Conservation (phyloP, 1,140 invertebrate genomes). For the Atta cephalotes region DNA sequence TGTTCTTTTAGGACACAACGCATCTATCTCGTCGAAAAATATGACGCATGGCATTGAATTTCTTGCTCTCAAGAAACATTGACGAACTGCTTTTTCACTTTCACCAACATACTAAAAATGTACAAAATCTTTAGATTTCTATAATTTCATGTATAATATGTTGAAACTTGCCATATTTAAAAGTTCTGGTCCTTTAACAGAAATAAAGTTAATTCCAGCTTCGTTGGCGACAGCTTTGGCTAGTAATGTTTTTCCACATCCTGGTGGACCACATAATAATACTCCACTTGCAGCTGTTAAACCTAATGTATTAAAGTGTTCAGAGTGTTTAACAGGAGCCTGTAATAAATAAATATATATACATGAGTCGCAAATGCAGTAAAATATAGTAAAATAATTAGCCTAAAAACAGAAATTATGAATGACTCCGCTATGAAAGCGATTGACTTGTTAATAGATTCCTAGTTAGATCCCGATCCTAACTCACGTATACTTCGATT, state of each 20-base stretch:
- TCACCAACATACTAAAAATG: slow-evolving; percentile 97
- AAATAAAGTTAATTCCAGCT: slow-evolving; percentile 98
- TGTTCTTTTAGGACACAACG: slow-evolving; percentile 96
- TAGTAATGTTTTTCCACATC: slow-evolving; percentile 96
- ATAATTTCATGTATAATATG: not conserved
- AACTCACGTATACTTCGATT: not conserved
- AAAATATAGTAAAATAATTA: not conserved
- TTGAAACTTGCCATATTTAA: slow-evolving; percentile 93
- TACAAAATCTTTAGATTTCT: not conserved
- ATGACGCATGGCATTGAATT: slow-evolving; percentile 99
- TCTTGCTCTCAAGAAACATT: slow-evolving; percentile 96
- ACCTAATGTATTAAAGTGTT: slow-evolving; percentile 92
- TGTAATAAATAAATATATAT: slow-evolving; percentile 81
- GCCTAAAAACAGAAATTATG: too few species aligned
- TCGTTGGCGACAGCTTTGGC: slow-evolving; percentile 98
- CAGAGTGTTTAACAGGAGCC: slow-evolving; percentile 95
- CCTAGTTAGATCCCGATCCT: too few species aligned
- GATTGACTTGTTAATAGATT: too few species aligned
- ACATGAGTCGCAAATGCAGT: not conserved
- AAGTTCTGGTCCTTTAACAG: slow-evolving; percentile 98
- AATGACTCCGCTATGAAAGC: too few species aligned
- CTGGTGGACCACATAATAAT: slow-evolving; percentile 97
- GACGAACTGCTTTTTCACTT: slow-evolving; percentile 98
- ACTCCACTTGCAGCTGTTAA: slow-evolving; percentile 94
- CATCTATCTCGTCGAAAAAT: slow-evolving; percentile 99